Evolutionary conservation across 30 jellyfish, hydroid and myxozoan species (phyloP).

Genomic region (Cassiopea andromeda): DNA sequence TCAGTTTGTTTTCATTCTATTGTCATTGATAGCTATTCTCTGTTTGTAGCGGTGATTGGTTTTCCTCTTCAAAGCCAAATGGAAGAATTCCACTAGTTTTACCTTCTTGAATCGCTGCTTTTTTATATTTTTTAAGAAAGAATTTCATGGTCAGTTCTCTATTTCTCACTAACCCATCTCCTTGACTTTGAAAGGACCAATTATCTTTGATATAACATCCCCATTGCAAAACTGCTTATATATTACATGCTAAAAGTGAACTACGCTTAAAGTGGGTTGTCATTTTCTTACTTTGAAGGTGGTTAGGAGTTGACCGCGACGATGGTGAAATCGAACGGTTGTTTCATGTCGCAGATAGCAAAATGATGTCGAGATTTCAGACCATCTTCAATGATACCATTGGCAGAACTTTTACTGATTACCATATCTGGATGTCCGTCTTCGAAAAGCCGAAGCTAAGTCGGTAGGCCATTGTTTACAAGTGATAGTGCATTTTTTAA

Average conservation of each 20-base stretch:
- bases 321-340: conserved; percentile 85
- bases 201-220: too few relatives aligned
- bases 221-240: too few relatives aligned
- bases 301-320: conserved; percentile 91
- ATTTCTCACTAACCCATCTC: too few relatives aligned
- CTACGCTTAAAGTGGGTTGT: background rate
- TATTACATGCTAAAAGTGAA: background rate
- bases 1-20: too few relatives aligned
- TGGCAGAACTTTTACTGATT: conserved; percentile 89
- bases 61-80: too few relatives aligned
- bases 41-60: too few relatives aligned
- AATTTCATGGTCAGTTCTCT: too few relatives aligned
- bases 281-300: conserved; percentile 36
- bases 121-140: too few relatives aligned
- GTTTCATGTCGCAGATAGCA: conserved; percentile 83
- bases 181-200: too few relatives aligned
- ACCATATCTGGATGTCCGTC: conserved; percentile 92
- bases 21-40: too few relatives aligned
- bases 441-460: conserved; percentile 94
- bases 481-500: background rate
- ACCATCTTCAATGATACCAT: conserved; percentile 85
- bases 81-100: too few relatives aligned
- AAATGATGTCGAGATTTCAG: conserved; percentile 79
- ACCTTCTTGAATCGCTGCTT: too few relatives aligned
- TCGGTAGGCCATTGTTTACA: conserved; percentile 59